Conservation (phyloP, 2,113 vertebrate genomes). For the Corvus hawaiiensis region DNA sequence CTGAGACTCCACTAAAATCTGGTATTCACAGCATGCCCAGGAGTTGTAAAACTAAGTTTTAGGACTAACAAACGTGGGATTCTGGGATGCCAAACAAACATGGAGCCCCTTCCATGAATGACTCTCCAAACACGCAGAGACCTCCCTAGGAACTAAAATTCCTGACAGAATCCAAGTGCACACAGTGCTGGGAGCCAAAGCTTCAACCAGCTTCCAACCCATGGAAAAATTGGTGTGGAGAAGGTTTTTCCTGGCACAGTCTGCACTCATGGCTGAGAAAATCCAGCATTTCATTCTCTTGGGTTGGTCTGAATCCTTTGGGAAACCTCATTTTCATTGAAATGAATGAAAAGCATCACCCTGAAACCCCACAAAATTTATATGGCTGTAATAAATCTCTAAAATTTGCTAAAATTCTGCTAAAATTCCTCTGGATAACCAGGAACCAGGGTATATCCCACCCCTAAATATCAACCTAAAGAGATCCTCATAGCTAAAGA, state of each 20-base stretch:
- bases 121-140: neutral
- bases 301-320: neutral
- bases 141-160: neutral
- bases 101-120: neutral
- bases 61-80: neutral
- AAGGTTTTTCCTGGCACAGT: neutral
- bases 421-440: neutral
- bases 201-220: neutral
- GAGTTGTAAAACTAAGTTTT: neutral
- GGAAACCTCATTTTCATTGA: neutral
- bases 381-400: neutral
- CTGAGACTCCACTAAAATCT: neutral
- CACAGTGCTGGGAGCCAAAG: neutral
- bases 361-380: neutral
- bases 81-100: accelerated
- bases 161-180: neutral
- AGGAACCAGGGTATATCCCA: neutral
- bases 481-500: neutral
- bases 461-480: neutral
- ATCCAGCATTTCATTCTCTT: neutral
- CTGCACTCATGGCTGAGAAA: neutral
- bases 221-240: neutral
- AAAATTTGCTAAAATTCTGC: too few relatives aligned
- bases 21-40: accelerated
- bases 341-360: neutral